Percentiles rank a stretch among this genome's conserved stretches.
Evolutionary conservation across 2,888 invertebrate genomes (phyloP).

Genomic region (Dryobota labecula): DNA sequence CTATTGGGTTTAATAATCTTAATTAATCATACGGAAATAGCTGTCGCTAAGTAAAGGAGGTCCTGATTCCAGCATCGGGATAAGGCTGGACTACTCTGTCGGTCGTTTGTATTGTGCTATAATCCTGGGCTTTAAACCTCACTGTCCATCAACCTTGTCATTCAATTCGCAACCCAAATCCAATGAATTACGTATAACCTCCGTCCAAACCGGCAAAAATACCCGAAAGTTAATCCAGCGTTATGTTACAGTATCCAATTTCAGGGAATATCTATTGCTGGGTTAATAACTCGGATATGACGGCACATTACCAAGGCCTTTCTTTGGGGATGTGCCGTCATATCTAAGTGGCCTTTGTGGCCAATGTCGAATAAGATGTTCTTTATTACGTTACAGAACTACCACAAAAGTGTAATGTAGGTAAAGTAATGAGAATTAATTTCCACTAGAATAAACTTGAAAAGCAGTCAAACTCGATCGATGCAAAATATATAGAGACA

Average conservation of each 20-base stretch:
- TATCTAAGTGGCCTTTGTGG: conserved; percentile 39
- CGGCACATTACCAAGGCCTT: conserved; percentile 16
- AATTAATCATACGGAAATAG: conserved; percentile 26
- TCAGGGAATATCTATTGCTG: conserved; percentile 30
- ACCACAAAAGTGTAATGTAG: conserved; percentile 23
- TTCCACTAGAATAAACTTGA: conserved; percentile 38
- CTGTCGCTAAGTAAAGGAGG: conserved; percentile 6
- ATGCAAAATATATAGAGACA: conserved; percentile 43
- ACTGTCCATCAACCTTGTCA: conserved; percentile 59
- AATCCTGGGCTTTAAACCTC: conserved; percentile 46
- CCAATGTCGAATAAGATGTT: conserved; percentile 35
- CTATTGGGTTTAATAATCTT: not conserved
- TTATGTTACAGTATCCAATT: conserved; percentile 46
- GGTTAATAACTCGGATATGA: conserved; percentile 51
- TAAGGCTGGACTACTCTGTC: conserved; percentile 31
- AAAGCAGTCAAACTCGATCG: conserved; percentile 19
- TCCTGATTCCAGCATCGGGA: conserved; percentile 23
- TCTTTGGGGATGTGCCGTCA: too few relatives aligned
- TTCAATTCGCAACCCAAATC: conserved; percentile 58
- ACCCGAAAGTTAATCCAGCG: conserved; percentile 53
- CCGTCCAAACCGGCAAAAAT: conserved; percentile 49
- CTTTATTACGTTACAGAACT: conserved; percentile 31
- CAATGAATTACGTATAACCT: conserved; percentile 60
- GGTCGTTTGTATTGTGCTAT: conserved; percentile 40
- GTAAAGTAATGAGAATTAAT: conserved; percentile 35